A percentile compares a stretch with the other conserved stretches of the same genome.
Conservation (phyloP, 1,140 invertebrate species). For the Chironomus tepperi region DNA sequence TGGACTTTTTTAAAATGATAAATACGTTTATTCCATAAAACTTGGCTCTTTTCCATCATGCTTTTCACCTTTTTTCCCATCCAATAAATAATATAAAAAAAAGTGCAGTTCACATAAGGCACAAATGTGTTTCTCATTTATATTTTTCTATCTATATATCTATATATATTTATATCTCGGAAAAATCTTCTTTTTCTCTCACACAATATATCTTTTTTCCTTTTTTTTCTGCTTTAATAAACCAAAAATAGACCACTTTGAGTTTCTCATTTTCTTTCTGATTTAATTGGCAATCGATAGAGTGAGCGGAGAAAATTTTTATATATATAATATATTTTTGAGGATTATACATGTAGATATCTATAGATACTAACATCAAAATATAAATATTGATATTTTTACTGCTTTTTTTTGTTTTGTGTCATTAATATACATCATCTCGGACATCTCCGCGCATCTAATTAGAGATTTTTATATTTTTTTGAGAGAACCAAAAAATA, state of each 20-base stretch:
- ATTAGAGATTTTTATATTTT: not conserved
- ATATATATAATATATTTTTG: not conserved
- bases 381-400: not conserved
- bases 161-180: not conserved
- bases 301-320: not conserved
- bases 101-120: no score
- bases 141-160: not conserved
- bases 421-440: not conserved
- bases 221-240: not conserved
- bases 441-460: not conserved
- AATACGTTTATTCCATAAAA: no score
- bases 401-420: no score
- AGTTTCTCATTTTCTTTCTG: not conserved
- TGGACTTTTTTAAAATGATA: no score
- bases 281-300: slow-evolving; percentile 8
- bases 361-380: no score
- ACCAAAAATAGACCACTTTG: not conserved
- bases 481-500: no score
- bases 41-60: no score
- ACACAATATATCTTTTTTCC: not conserved
- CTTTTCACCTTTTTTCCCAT: no score
- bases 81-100: no score
- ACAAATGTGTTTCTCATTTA: no score
- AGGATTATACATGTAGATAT: no score
- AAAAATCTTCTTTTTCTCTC: not conserved